Base-by-base conservation (phyloP, 2,888 invertebrate species). In the Crossocerus cetratus region DNA sequence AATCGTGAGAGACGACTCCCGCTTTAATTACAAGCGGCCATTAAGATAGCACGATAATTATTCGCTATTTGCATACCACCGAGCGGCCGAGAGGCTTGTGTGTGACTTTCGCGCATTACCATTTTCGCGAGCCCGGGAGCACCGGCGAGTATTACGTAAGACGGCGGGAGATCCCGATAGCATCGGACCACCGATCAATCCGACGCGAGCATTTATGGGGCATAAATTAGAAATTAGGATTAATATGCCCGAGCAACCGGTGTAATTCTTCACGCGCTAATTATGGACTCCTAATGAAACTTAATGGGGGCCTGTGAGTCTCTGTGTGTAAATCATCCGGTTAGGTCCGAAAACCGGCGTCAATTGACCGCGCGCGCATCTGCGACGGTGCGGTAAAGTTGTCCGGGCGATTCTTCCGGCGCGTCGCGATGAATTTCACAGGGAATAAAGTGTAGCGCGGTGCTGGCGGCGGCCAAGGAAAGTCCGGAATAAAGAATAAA, bases 401-500 rank as follows among this genome's bases (percentile, higher is more conserved):
- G 32, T 32, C 68, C 62, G 55, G 43, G 74, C 72, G 72, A 55
- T 67, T 66, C 72, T 76, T 73, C 66, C 72, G 69, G 54, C 68
- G 69, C 65, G 72, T 70, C 72, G 71, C 65, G 74, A 78, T 65
- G 76, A 80, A 82, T 82, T 82, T 82, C 73, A 80, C 76, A 76
- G 74, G 23, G 74, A 74, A 78, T 80, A 82, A 74, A 82, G 63
- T 73, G 61, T 32, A 32, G 58, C 57, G 62, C 5, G 45, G 44
- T 56, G 59, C 53, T 3, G 56, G 61, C 20, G 20, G 56, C 23
- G 58, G 67, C 69, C 54, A 21, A 3, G 45, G 44, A 20, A 23
- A 57, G 54, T 62, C 49, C 21, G 55, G 57, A 57, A 56, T 56
- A 65, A 58, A 68, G 32, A 54, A 4, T n/a, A n/a, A 23, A 21